Percentiles rank a stretch among this genome's conserved stretches.
These are phyloP conservation scores for Mayetiola destructor DNA, from an alignment of 2,888 invertebrate genomes.

Conservation along the genomic window DNA sequence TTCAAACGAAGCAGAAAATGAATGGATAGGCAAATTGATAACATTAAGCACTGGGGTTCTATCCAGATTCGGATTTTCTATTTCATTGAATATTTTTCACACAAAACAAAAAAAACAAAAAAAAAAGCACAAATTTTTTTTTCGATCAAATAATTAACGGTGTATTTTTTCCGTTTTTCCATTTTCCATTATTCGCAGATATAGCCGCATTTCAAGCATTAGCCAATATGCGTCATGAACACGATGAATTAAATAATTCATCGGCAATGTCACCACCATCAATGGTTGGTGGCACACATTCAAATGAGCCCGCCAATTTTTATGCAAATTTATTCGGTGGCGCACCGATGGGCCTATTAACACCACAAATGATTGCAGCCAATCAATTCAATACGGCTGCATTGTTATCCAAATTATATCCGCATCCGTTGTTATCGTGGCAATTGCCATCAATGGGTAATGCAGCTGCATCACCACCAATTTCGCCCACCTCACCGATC, in stretches of 20 bases:
- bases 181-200: background rate
- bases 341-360: slow-evolving; percentile 32
- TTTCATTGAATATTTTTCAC: too few relatives aligned
- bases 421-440: slow-evolving; percentile 33
- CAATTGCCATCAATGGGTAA: slow-evolving; percentile 24
- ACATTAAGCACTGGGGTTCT: slow-evolving; percentile 5
- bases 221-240: slow-evolving; percentile 34
- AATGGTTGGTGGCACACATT: background rate
- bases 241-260: slow-evolving; percentile 31
- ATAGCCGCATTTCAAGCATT: slow-evolving; percentile 18
- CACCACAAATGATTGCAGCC: slow-evolving; percentile 31
- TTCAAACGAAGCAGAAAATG: background rate
- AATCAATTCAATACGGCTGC: slow-evolving; percentile 33
- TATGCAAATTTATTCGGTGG: background rate
- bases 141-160: background rate
- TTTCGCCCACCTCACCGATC: slow-evolving; percentile 32
- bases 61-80: background rate
- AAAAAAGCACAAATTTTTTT: too few relatives aligned
- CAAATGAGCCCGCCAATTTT: background rate
- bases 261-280: slow-evolving; percentile 21
- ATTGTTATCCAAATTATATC: slow-evolving; percentile 32
- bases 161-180: background rate
- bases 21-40: too few relatives aligned
- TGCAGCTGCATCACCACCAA: slow-evolving; percentile 30
- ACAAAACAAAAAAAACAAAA: too few relatives aligned